These are phyloP conservation scores for Muntiacus reevesi DNA, from an alignment of 2,113 vertebrate species.

Conservation along the genomic window DNA sequence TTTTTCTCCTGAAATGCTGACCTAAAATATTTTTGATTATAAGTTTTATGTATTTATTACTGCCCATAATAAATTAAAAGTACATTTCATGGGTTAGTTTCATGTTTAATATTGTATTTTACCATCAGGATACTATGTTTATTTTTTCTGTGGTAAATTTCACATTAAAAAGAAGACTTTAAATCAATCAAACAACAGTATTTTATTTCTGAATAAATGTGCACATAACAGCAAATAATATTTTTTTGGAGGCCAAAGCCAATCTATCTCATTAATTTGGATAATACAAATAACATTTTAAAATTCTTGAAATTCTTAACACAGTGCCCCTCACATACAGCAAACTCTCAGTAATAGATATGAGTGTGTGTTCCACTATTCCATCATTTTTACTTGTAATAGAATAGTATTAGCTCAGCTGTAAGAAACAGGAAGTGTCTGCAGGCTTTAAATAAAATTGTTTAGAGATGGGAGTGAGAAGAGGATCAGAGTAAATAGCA, in stretches of 20 bases:
- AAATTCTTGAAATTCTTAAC: background rate
- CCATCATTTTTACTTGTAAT: too few relatives aligned
- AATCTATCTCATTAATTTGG: background rate
- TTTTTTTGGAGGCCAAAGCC: background rate
- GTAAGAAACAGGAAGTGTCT: background rate
- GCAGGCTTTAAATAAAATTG: background rate
- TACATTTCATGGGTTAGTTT: background rate
- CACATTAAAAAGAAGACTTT: background rate
- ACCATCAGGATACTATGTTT: background rate
- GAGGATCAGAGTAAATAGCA: too few relatives aligned
- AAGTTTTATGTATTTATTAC: background rate
- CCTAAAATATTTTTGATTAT: background rate
- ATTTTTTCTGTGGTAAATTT: background rate
- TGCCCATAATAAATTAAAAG: background rate
- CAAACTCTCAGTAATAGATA: background rate
- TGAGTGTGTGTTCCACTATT: background rate
- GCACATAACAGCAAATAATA: background rate
- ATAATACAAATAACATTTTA: background rate
- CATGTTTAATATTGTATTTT: background rate
- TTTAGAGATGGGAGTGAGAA: background rate
- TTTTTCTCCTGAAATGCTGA: background rate
- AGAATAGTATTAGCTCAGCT: background rate
- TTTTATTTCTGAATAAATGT: background rate
- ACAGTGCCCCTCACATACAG: background rate
- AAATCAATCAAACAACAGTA: background rate